Base-by-base conservation (phyloP, 2,888 invertebrate species). In the Aproaerema taeniolella region DNA sequence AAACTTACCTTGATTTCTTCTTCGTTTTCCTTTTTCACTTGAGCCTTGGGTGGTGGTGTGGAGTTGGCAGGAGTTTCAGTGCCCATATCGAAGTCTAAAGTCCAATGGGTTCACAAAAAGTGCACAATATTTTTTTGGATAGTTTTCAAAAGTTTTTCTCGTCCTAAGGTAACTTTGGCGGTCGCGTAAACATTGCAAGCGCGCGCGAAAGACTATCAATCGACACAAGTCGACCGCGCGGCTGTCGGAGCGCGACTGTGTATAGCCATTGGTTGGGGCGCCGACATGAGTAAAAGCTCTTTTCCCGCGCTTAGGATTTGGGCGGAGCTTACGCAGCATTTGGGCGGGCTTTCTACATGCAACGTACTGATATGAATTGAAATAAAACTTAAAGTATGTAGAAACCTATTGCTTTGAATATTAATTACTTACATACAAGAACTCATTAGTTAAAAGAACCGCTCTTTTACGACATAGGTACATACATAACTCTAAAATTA, bases 1-100 rank as follows among this genome's bases (percentile, higher is more conserved):
- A 56, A 51, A 46, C 62, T 67, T 82, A 93, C 93, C 90, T 92
- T 92, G 70, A 93, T 93, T 82, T 93, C 93, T 82, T 93, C 92
- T 77, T 91, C 91, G 57, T 89, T 85, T 70, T 93, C 92, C 74
- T 92, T 92, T 75, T 93, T 93, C 53, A 91, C 86, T 61, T 74
- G 78, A 31, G 75, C 60, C 46, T 75, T 72, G 7, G 78, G 77
- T 16, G 85, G 79, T 41, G 81, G 72, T 4, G 74, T 58, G 25
- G 76, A 61, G 38, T 76, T 67, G 14, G 66, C 46, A 15, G 87
- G 77, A 25, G 87, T 78, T 69, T 88, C 88, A 50, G 78, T 82
- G 57, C 85, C 88, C 90, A 90, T 90, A 54, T 48, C 63, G 40
- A 39, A 16, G 46, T 48, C 41, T 30, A 53, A 45, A 46, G 45